Evolutionary conservation across 2,888 invertebrate genomes (phyloP).

Genomic region (Aphodius sticticus): DNA sequence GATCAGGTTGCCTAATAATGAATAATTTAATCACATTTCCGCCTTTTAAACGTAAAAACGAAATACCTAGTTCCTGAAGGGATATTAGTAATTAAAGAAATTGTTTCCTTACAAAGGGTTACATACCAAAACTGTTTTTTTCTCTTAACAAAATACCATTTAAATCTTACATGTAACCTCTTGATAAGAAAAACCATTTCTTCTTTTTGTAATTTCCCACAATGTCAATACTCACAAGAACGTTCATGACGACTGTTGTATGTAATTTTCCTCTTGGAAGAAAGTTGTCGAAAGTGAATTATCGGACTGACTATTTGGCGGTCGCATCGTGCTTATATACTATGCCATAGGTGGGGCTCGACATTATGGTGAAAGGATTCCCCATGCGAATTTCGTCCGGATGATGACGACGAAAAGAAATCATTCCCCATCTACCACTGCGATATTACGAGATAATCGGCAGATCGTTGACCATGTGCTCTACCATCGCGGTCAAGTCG

Average conservation of each 20-base stretch:
- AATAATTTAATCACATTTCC: no score
- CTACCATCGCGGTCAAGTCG: not conserved
- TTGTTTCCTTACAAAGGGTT: no score
- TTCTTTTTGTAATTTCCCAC: no score
- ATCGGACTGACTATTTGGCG: not conserved
- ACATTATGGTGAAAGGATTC: constrained; percentile 16
- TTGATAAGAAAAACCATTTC: no score
- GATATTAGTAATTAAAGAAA: no score
- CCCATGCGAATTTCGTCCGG: not conserved
- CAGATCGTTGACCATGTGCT: not conserved
- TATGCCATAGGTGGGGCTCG: constrained; percentile 21
- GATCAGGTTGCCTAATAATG: no score
- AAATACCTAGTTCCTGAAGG: no score
- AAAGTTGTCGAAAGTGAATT: constrained; percentile 14
- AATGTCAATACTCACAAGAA: constrained; percentile 28
- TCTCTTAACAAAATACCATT: no score
- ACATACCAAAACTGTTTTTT: no score
- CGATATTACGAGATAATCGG: not conserved
- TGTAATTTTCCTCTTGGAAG: not conserved
- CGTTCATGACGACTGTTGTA: constrained; percentile 31
- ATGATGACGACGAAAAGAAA: not conserved
- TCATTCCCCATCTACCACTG: not conserved
- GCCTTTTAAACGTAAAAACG: no score
- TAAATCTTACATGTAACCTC: no score
- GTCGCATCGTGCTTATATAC: constrained; percentile 14